Evolutionary conservation across 1,140 invertebrate species (phyloP).

Genomic region (Paramacrobiotus metropolitanus): DNA sequence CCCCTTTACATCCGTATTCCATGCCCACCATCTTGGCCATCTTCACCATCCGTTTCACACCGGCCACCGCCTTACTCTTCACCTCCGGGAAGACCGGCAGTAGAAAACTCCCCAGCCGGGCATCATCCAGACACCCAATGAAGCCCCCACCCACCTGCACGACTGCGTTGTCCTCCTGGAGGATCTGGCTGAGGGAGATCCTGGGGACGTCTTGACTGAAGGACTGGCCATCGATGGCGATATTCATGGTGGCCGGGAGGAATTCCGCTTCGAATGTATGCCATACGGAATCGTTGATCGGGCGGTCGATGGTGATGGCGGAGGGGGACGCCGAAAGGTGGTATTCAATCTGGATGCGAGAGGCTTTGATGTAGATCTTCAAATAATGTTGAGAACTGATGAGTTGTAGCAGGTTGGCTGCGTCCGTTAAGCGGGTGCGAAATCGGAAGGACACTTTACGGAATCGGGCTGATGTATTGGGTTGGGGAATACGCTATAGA

Average conservation of each 20-base stretch:
- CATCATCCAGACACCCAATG: not conserved
- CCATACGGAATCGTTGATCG: not conserved
- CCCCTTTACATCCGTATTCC: not conserved
- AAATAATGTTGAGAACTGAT: not conserved
- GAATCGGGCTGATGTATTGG: not conserved
- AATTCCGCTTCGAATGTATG: not conserved
- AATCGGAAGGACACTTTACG: not conserved
- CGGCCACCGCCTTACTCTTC: not conserved
- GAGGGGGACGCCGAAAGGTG: not conserved
- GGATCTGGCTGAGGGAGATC: not conserved
- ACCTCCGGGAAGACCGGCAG: not conserved
- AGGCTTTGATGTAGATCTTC: not conserved
- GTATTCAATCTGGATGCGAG: conserved; percentile 1
- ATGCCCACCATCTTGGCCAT: not conserved
- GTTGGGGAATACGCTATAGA: not conserved
- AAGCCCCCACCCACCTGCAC: not conserved
- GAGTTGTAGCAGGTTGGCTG: not conserved
- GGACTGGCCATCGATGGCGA: not conserved
- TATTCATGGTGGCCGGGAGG: not conserved
- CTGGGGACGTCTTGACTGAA: not conserved
- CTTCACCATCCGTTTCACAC: not conserved
- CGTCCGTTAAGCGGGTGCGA: not conserved
- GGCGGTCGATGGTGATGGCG: not conserved
- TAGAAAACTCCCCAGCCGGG: not conserved
- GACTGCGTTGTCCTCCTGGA: not conserved